Conservation (phyloP, 2,888 invertebrate genomes). For the Drosophila neonasuta region DNA sequence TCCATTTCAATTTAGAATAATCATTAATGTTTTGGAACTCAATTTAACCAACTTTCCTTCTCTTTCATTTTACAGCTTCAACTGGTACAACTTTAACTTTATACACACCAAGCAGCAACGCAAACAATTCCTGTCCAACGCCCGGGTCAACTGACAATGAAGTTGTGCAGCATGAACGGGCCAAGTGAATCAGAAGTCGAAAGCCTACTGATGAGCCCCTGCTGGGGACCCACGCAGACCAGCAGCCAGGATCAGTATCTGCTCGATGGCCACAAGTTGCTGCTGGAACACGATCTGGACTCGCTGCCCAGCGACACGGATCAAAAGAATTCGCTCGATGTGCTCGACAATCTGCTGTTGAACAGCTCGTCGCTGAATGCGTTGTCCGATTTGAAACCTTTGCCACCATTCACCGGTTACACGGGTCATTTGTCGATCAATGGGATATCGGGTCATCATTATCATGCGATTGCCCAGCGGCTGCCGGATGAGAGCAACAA, state of each 20-base stretch:
- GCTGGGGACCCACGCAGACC: constrained; percentile 85
- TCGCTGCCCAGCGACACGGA: constrained; percentile 83
- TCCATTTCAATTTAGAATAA: not conserved
- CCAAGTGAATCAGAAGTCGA: constrained; percentile 85
- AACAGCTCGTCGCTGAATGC: constrained; percentile 84
- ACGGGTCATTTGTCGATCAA: constrained; percentile 93
- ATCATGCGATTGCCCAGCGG: constrained; percentile 91
- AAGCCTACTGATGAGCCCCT: constrained; percentile 88
- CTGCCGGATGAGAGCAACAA: constrained; percentile 90
- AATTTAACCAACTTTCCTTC: constrained; percentile 2
- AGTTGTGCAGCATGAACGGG: constrained; percentile 84
- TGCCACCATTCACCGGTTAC: constrained; percentile 93
- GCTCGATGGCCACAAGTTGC: constrained; percentile 84
- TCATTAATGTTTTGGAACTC: not conserved
- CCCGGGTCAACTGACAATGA: constrained; percentile 83
- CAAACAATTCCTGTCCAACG: constrained; percentile 47
- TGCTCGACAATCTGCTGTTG: constrained; percentile 87
- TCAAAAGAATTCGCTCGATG: constrained; percentile 85
- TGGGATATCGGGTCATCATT: constrained; percentile 93
- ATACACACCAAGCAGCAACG: constrained; percentile 23
- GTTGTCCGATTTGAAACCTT: constrained; percentile 91
- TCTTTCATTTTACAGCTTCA: constrained; percentile 27
- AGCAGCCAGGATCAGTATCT: constrained; percentile 83
- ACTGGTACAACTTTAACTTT: constrained; percentile 4
- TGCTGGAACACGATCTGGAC: constrained; percentile 85